A percentile compares a stretch with the other conserved stretches of the same genome.
These are phyloP conservation scores for Heloderma charlesbogerti DNA, from an alignment of 2,113 vertebrate genomes.

Conservation along the genomic window DNA sequence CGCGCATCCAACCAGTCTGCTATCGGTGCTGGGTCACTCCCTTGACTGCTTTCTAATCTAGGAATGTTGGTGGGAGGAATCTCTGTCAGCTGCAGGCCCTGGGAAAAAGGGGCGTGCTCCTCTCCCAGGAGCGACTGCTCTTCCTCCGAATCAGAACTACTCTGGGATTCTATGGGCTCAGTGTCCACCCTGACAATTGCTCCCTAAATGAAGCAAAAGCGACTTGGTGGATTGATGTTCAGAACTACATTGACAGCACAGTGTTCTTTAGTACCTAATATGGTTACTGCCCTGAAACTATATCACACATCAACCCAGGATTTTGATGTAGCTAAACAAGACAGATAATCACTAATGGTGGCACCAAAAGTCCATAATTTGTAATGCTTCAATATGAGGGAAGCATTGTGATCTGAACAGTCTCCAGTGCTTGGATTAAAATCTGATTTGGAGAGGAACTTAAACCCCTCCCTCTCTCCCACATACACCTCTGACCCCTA, in stretches of 20 bases:
- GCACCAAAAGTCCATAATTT: not conserved
- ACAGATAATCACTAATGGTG: not conserved
- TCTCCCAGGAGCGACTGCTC: too few species aligned
- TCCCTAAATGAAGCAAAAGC: not conserved
- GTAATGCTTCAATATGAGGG: not conserved
- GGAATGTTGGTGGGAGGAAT: too few species aligned
- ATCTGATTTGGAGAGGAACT: not conserved
- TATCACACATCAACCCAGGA: not conserved
- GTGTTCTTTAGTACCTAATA: not conserved
- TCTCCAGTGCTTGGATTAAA: not conserved
- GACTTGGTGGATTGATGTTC: not conserved
- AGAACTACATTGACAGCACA: not conserved
- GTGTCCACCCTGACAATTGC: too few species aligned
- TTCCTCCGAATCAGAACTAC: too few species aligned
- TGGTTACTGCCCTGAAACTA: not conserved
- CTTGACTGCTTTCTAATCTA: too few species aligned
- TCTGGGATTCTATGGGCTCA: too few species aligned
- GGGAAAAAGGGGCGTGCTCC: too few species aligned
- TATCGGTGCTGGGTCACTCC: too few species aligned
- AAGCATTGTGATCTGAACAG: not conserved
- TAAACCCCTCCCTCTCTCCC: not conserved
- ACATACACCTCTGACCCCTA: too few species aligned
- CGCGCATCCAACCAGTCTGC: too few species aligned
- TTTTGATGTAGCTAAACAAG: not conserved
- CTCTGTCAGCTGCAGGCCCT: too few species aligned